Base-by-base conservation (phyloP, 1,140 invertebrate genomes). In the Zophobas atratus region DNA sequence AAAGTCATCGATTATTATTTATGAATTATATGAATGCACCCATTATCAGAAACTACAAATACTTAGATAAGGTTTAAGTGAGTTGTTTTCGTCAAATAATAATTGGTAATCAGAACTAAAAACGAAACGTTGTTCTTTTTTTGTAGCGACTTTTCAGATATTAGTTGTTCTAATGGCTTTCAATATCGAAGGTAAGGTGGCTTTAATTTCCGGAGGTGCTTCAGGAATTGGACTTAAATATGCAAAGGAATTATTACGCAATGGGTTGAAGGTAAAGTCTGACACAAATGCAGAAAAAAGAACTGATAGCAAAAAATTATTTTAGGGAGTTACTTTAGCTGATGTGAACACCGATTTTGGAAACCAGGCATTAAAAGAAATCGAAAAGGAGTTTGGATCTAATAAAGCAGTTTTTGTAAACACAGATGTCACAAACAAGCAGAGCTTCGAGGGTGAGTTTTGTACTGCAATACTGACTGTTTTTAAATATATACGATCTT, bases 171-270 rank as follows among this genome's bases (percentile, higher is more conserved):
- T 20, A 20, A 79, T 72, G 70, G 5, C 48, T 2, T 81, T 81
- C 55, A 70, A 81, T 51, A 38, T 81, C 34, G 55, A 86, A 75
- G 87, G 85, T 5, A 87, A 87, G 81, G 81, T 86, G 53, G 88
- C 85, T 6, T 71, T 88, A 2, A 81, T 89, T 2, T 88, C 88
- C 2, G 88, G 88, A 8, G 88, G 84, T 3, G 86, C 87, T 20
- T 85, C 84, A 33, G 88, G 88, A 1, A 84, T 89, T 6, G 88
- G 88, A 32, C 82, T 86, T 6, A 83, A 80, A 4, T 85, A 86
- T 70, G 82, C 80, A 2, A 84, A 84, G 67, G 83, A 84, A 46
- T 79, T 89, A 0, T 74, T 88, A 34, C 79, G 84, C 51, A 84
- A 84, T 35, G 85, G 82, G 4, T 81, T 84, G 1, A 85, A 83